These are phyloP conservation scores for Echinarachnius parma DNA, from an alignment of 53 echinoderm and acorn worm genomes.

Conservation along the genomic window DNA sequence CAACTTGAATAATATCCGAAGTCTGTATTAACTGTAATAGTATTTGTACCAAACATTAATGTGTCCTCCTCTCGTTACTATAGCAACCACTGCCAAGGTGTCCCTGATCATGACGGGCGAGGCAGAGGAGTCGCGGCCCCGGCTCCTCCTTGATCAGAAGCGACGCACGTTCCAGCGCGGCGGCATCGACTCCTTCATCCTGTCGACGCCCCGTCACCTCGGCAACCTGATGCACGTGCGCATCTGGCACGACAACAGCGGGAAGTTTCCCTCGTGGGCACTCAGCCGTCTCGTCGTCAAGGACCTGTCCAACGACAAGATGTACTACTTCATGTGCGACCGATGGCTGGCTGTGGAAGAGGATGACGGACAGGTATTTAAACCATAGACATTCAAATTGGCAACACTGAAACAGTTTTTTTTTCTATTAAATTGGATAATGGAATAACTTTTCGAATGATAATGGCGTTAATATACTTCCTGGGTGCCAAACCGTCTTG, in stretches of 20 bases:
- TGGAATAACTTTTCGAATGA: no score
- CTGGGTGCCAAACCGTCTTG: no score
- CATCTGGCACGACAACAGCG: conserved; percentile 86
- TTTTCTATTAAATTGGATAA: no score
- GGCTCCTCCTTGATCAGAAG: conserved; percentile 62
- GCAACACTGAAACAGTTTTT: no score
- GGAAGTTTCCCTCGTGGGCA: conserved; percentile 61
- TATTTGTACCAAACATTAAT: no score
- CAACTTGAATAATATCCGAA: no score
- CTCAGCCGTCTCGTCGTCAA: conserved; percentile 72
- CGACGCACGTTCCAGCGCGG: conserved; percentile 65
- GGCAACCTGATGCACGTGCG: conserved; percentile 73
- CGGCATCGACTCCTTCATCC: conserved; percentile 73
- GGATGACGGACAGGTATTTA: conserved; percentile 70
- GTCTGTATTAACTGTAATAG: no score
- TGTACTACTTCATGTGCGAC: conserved; percentile 87
- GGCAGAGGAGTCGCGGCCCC: conserved; percentile 62
- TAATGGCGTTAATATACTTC: no score
- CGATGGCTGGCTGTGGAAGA: conserved; percentile 81
- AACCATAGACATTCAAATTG: no score
- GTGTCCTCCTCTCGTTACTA: no score
- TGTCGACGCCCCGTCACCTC: conserved; percentile 66
- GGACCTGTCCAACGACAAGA: conserved; percentile 63
- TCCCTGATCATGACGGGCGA: conserved; percentile 74
- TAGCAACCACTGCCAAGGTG: conserved; percentile 69